Base-by-base conservation (phyloP, 1,140 invertebrate genomes). In the Nasonia vitripennis region DNA sequence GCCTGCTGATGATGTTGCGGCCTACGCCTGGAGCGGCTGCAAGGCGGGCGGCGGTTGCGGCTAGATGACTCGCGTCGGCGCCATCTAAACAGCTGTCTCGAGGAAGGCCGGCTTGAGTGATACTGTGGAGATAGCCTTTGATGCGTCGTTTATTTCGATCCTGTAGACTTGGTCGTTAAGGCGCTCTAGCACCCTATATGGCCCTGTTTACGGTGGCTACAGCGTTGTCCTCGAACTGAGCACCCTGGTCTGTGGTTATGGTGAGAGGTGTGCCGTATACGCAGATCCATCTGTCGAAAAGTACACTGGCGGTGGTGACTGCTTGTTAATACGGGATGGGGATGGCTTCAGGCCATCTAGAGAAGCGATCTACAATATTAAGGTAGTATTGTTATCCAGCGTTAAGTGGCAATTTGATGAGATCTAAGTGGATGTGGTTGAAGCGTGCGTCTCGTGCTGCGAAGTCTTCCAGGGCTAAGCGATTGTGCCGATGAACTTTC, bases 201-300 rank as follows among this genome's bases (percentile, higher is more conserved):
- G 73, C 0, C 73, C 6, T 2, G 73, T 75, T 37, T 37, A 75
- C 5, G 62, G 37, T 17, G 31, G 55, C 7, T 85, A 68, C 1
- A 85, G 17, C 0, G 51, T n/a, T 2, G 1, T 27, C 14, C 34
- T 67, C 4, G 27, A 27, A 27, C 27, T 27, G 27, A 27, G 27
- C 27, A 1, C 27, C 27, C 27, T 27, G 27, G 27, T 27, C 27
- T 27, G 27, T 27, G 27, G 27, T 27, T 27, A 27, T 27, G 62
- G 9, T 4, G 20, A n/a, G 55, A 0, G 20, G 55, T 3, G 17
- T 62, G 17, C 55, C 55, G 14, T 17, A 62, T 2, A 20, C 12
- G 14, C 88, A 75, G 20, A 93, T 88, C 92, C 92, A 93, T 20
- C 48, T 70, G 78, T 27, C 10, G n/a, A 27, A 81, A 20, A 48